Evolutionary conservation across 2,113 vertebrate genomes (phyloP), one percentile per base, ranked within the genome.

Genomic region (Laticauda colubrina): DNA sequence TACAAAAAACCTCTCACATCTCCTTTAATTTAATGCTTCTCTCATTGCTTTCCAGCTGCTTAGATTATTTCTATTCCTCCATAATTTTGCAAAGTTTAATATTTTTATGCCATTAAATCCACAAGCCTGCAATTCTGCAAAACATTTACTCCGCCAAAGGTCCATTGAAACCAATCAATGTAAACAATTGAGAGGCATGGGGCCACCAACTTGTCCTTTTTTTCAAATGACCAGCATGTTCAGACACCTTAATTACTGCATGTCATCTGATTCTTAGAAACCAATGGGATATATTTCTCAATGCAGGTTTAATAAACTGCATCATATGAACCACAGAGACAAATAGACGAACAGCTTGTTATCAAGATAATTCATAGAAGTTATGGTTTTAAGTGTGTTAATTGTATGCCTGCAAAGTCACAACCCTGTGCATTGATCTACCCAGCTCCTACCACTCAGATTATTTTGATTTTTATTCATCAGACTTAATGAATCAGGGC

Each of bases 361-460:
- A 92, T 89, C 61, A 92, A 89, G 87, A 92, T 92, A 89, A 92
- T 92, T 89, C 64, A 92, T 85, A 69, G 53, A 92, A 85, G 89
- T 92, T 85, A 92, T 48, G 18, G 24, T 92, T 57, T 92, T 81
- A 14, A 56, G 64, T 85, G 45, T 89, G 51, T 81, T 89, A 92
- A 92, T 92, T 85, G 85, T 85, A 92, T 92, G 87, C 39, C 81
- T 81, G 51, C 34, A 51, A 57, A 57, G 57, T 57, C 26, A 39
- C 64, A 92, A 43, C 87, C 51, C 39, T 89, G 51, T 45, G 34
- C 6, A 0, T 64, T 81, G 34, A 21, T 81, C 34, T 81, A 81
- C 18, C 29, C 29, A 61, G 51, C 14, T 18, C 61, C 34, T 12
- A 87, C 48, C 21, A 55, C 45, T n/a, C 59, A 69, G 48, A 54